Base-by-base conservation (phyloP, 2,113 vertebrate species). In the Romanogobio albipinnatus region DNA sequence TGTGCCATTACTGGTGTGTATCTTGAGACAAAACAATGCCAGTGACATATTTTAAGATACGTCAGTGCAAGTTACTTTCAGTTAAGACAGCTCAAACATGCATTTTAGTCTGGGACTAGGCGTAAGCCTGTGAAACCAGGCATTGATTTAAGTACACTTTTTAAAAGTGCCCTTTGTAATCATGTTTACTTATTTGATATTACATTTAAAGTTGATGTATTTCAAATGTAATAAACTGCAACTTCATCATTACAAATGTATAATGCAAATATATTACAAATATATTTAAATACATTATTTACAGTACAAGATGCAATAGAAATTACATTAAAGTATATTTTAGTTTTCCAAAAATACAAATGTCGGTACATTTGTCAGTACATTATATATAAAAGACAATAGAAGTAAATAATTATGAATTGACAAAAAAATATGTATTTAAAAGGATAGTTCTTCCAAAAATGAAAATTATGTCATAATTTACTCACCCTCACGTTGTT, bases 161-260 rank as follows among this genome's bases (percentile, higher is more conserved):
- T n/a, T 24, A 59, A 59, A 59, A 59, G 9, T 61, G 59, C n/a
- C 26, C 59, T 59, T 24, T 59, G 5, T 59, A 59, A 59, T 24
- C 24, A 36, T 36, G 24, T 26, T 2, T 62, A 62, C 49, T 51
- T 56, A 19, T 56, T 56, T 56, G 51, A 56, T 15, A 33, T 68
- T 68, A 68, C 8, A 70, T 70, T 70, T 22, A 70, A 70, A 70
- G 66, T 4, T 70, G 22, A 68, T 68, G 9, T 66, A 19, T 66
- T 17, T 68, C 19, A 19, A 36, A 66, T 36, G 14, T 17, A 17
- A 51, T 66, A 66, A 66, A 33, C 3, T 66, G 1, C 29, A 66
- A 10, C 10, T 10, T 62, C 26, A 29, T 64, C 24, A 64, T 64
- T 29, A 29, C 24, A 29, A 29, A 64, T 53, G 15, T 53, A 56